phyloP scores from a whole-genome alignment of 37 sponge, comb jelly and placozoan species.

The Eunapius fragilis region DNA sequence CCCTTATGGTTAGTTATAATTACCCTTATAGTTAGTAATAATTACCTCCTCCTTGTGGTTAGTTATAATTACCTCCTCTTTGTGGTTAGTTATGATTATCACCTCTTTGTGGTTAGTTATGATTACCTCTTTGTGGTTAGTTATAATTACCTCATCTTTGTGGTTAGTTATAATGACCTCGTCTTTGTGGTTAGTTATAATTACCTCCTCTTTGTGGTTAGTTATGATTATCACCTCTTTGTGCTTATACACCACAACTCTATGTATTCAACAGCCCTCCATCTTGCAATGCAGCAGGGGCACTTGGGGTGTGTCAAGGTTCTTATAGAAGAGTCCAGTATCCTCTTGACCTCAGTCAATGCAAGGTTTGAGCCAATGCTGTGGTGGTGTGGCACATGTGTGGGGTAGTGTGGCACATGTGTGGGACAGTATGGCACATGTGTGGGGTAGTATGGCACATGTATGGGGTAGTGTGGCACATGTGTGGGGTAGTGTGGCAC shows the following conservation, averaged over 20 bases:
- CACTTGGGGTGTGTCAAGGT: constrained; percentile 71
- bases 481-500: neutral
- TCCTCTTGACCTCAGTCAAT: constrained; percentile 72
- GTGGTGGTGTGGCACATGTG: neutral
- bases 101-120: too few species aligned
- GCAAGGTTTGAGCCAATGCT: constrained; percentile 47
- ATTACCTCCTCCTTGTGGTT: too few species aligned
- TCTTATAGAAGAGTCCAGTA: constrained; percentile 69
- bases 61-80: too few species aligned
- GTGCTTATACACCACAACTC: neutral
- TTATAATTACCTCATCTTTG: too few species aligned
- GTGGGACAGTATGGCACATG: neutral
- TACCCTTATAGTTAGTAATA: too few species aligned
- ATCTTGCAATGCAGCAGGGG: constrained; percentile 82
- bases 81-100: too few species aligned
- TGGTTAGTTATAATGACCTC: too few species aligned
- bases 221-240: too few species aligned
- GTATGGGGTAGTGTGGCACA: neutral
- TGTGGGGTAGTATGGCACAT: neutral
- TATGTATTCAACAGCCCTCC: constrained; percentile 60
- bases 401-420: neutral
- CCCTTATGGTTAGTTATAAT: too few species aligned
- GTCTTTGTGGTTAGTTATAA: too few species aligned
- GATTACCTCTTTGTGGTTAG: too few species aligned
- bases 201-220: too few species aligned